Evolutionary conservation across 2,797 vertebrate genomes (phyloP).

Genomic region (Pelobates cultripes): DNA sequence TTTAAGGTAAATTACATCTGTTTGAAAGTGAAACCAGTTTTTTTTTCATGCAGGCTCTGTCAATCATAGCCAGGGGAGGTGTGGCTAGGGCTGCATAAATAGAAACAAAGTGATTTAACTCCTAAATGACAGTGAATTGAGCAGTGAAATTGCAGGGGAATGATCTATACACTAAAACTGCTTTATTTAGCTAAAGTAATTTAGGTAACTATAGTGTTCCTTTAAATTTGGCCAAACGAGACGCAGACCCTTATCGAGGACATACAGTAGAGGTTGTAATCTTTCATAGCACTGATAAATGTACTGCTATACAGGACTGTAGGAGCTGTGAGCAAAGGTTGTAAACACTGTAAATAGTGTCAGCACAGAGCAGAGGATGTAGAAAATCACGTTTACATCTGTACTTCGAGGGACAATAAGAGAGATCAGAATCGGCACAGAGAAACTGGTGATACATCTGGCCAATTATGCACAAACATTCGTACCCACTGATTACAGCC

Average conservation of each 20-base stretch:
- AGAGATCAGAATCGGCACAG: neutral
- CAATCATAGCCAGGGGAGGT: too few relatives aligned
- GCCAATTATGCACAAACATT: neutral
- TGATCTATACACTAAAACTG: too few relatives aligned
- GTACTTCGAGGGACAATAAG: neutral
- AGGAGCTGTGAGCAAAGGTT: neutral
- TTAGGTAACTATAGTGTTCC: too few relatives aligned
- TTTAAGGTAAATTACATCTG: too few relatives aligned
- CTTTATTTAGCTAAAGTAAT: too few relatives aligned
- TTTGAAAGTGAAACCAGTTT: too few relatives aligned
- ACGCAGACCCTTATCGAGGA: neutral
- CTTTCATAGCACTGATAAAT: neutral
- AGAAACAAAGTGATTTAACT: too few relatives aligned
- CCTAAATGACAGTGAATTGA: too few relatives aligned
- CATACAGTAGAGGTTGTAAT: neutral
- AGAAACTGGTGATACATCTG: neutral
- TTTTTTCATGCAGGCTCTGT: too few relatives aligned
- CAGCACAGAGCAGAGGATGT: neutral
- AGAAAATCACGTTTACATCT: neutral
- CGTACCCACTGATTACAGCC: too few relatives aligned
- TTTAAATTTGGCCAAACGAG: neutral
- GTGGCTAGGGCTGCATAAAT: too few relatives aligned
- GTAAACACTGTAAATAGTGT: neutral
- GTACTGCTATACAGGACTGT: neutral
- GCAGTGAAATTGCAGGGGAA: too few relatives aligned